These are phyloP conservation scores for Beroe ovata DNA, from an alignment of 37 sponge, comb jelly and placozoan genomes.

Conservation along the genomic window DNA sequence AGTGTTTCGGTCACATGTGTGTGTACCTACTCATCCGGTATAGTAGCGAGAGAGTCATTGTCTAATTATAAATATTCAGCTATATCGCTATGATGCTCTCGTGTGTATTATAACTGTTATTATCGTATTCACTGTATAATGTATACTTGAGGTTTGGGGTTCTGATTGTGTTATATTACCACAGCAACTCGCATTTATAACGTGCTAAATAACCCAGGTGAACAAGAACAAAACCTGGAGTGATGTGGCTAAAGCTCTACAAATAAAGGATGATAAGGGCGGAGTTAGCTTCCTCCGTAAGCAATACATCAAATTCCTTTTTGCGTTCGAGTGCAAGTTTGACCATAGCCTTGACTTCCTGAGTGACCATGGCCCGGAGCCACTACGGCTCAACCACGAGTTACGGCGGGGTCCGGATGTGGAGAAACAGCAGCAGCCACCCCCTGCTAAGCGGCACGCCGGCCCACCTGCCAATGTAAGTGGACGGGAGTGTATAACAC, in stretches of 20 bases:
- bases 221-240: slow-evolving; percentile 45
- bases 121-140: too few relatives aligned
- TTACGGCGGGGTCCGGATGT: slow-evolving; percentile 2
- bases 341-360: slow-evolving; percentile 49
- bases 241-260: slow-evolving; percentile 53
- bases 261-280: slow-evolving; percentile 60
- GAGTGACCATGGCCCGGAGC: slow-evolving; percentile 42
- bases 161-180: not conserved
- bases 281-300: slow-evolving; percentile 46
- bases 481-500: too few relatives aligned
- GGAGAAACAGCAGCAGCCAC: slow-evolving; percentile 30
- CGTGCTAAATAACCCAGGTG: too few relatives aligned
- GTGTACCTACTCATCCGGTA: slow-evolving; percentile 3
- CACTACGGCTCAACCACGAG: not conserved
- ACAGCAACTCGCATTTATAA: not conserved
- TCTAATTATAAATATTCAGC: too few relatives aligned
- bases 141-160: too few relatives aligned
- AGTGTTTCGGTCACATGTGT: not conserved
- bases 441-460: slow-evolving; percentile 40
- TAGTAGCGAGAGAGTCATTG: slow-evolving; percentile 29
- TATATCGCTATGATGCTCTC: too few relatives aligned
- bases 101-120: not conserved
- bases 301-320: slow-evolving; percentile 60
- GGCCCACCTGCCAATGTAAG: slow-evolving; percentile 53
- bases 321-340: slow-evolving; percentile 66